A percentile compares a stretch with the other conserved stretches of the same genome.
Conservation (phyloP, 2,797 vertebrate species). For the Numenius phaeopus region DNA sequence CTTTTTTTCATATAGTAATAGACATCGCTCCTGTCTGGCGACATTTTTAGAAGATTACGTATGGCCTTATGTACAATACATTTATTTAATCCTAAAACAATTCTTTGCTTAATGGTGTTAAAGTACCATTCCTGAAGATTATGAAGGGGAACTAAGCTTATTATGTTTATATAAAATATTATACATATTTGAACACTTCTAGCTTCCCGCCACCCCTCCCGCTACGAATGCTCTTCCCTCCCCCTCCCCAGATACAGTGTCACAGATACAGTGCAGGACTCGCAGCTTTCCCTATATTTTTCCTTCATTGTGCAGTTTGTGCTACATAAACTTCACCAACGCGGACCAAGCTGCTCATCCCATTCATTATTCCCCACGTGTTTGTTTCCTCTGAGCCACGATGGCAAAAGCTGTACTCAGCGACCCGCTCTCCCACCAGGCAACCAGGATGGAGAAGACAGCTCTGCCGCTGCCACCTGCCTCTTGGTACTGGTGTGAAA, state of each 20-base stretch:
- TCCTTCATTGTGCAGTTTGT: slow-evolving; percentile 76
- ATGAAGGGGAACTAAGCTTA: slow-evolving; percentile 75
- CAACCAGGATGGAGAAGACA: neutral
- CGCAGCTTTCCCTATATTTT: slow-evolving; percentile 53
- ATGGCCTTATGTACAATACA: slow-evolving; percentile 89
- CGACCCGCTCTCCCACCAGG: neutral
- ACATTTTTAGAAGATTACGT: slow-evolving; percentile 83
- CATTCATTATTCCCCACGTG: neutral
- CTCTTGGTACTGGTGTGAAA: neutral
- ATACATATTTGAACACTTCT: slow-evolving; percentile 73
- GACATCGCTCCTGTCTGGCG: slow-evolving; percentile 78
- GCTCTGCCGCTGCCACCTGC: neutral
- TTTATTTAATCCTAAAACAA: slow-evolving; percentile 78
- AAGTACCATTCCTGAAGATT: slow-evolving; percentile 80
- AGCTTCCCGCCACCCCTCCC: slow-evolving; percentile 60
- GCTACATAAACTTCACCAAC: slow-evolving; percentile 57
- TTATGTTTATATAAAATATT: slow-evolving; percentile 77
- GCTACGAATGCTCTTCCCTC: neutral
- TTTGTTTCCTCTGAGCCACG: neutral
- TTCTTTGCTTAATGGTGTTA: slow-evolving; percentile 75
- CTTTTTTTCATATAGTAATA: slow-evolving; percentile 86
- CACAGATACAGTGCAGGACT: slow-evolving; percentile 71
- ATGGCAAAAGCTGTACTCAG: neutral
- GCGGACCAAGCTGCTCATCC: slow-evolving; percentile 40
- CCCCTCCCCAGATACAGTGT: slow-evolving; percentile 60